phyloP scores from a whole-genome alignment of 2,113 vertebrate genomes.

The Oenanthe melanoleuca region DNA sequence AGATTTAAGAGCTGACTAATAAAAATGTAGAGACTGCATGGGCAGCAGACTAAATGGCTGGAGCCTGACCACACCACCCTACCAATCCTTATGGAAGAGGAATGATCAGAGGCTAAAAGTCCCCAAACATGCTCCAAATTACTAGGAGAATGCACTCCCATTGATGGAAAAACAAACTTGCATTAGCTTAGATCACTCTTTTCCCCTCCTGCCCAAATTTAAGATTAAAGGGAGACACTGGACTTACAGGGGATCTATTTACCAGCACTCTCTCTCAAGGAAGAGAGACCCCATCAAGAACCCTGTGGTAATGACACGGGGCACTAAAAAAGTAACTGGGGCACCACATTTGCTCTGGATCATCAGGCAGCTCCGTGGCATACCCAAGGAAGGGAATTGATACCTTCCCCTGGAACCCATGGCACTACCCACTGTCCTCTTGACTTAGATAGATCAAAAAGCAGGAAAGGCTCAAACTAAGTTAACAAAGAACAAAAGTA shows the following conservation, averaged over 20 bases:
- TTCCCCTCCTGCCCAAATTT: neutral
- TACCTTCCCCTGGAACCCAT: neutral
- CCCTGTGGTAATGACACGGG: neutral
- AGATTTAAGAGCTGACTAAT: neutral
- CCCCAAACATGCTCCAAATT: neutral
- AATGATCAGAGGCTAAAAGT: neutral
- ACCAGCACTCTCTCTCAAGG: neutral
- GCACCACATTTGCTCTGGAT: neutral
- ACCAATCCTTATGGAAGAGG: neutral
- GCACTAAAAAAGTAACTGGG: neutral
- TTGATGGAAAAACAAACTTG: neutral
- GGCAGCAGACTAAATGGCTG: neutral
- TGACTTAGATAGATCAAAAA: neutral
- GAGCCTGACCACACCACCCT: neutral
- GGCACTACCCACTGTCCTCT: neutral
- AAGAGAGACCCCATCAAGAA: neutral
- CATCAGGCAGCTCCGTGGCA: neutral
- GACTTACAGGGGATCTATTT: neutral
- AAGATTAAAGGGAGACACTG: neutral
- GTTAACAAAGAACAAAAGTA: neutral
- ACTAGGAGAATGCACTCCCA: neutral
- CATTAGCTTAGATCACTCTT: neutral
- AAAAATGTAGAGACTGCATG: neutral
- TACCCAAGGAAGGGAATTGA: neutral
- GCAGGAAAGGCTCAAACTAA: neutral